Percentiles rank a stretch among this genome's conserved stretches.
phyloP scores from a whole-genome alignment of 2,888 invertebrate genomes.

The Drosophila hamatofila region DNA sequence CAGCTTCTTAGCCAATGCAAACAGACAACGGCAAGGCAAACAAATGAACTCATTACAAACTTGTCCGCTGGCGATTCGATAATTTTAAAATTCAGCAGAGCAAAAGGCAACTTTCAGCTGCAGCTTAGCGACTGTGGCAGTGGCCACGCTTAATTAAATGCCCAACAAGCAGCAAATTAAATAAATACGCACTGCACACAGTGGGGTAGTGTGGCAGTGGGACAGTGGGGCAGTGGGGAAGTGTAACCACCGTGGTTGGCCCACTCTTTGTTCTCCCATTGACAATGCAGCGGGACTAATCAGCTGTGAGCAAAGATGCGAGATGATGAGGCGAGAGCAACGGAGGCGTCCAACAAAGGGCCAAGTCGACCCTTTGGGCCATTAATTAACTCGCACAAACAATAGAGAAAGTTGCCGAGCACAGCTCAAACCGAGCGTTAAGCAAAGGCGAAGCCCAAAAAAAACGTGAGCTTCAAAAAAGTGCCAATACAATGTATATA shows the following conservation, averaged over 20 bases:
- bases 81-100: slow-evolving; percentile 64
- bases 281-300: slow-evolving; percentile 74
- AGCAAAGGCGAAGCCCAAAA: slow-evolving; percentile 26
- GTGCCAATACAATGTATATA: slow-evolving; percentile 69
- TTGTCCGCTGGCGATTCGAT: slow-evolving; percentile 62
- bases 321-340: slow-evolving; percentile 15
- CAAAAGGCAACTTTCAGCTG: slow-evolving; percentile 60
- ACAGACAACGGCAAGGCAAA: slow-evolving; percentile 21
- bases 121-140: slow-evolving; percentile 50
- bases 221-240: not conserved
- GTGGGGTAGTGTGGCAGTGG: not conserved
- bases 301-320: slow-evolving; percentile 71
- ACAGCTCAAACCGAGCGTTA: slow-evolving; percentile 30
- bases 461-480: slow-evolving; percentile 52
- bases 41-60: slow-evolving; percentile 72
- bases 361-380: slow-evolving; percentile 60
- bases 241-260: too few species aligned
- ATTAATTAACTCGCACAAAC: slow-evolving; percentile 69
- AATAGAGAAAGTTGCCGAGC: slow-evolving; percentile 58
- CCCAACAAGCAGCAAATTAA: slow-evolving; percentile 67
- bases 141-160: slow-evolving; percentile 72
- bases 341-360: slow-evolving; percentile 36
- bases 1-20: slow-evolving; percentile 25
- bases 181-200: slow-evolving; percentile 54
- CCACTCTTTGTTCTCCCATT: slow-evolving; percentile 56